Base-by-base conservation (phyloP, 2,113 vertebrate genomes). In the Thomomys bottae region DNA sequence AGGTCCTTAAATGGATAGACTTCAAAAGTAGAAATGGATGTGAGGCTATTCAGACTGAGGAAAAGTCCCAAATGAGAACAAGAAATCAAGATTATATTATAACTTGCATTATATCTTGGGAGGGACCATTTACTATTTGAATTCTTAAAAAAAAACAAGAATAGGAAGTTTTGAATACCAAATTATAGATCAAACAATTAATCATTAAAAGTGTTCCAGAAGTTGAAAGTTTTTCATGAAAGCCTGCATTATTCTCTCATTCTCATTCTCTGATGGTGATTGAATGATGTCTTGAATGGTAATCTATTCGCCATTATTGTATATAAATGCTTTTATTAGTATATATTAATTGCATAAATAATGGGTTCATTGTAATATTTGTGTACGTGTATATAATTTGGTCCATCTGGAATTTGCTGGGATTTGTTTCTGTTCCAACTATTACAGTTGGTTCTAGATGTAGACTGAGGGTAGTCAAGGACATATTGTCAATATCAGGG, bases 1-100 rank as follows among this genome's bases (percentile, higher is more conserved):
- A 88, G 66, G n/a, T 40, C 32, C 61, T 70, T 92, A 75, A 92
- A 96, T 23, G n/a, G 24, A 9, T 24, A 40, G 77, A 87, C 8
- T 89, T 64, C 26, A 84, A 40, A 34, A 84, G 8, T 11, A 91
- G 73, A 87, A 59, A 71, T n/a, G 11, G 15, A 73, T 14, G 17
- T 42, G 32, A 78, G 40, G 5, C 9, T 76, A 80, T 77, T n/a
- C 9, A 63, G 42, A 5, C 11, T 90, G 18, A 92, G 66, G 54
- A 92, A 68, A 76, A 88, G 36, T 30, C 6, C 49, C n/a, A 57
- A 49, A 30, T 64, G 21, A 86, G 23, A 0, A 30, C 42, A 79
- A 75, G 64, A 26, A 87, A 68, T 76, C 45, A n/a, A 80, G 49
- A 67, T 66, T 34, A n/a, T 88, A 86, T 38, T 92, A n/a, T 11